Percentiles rank a stretch among this genome's conserved stretches.
Evolutionary conservation across 2,888 invertebrate genomes (phyloP).

Genomic region (Eupithecia centaureata): DNA sequence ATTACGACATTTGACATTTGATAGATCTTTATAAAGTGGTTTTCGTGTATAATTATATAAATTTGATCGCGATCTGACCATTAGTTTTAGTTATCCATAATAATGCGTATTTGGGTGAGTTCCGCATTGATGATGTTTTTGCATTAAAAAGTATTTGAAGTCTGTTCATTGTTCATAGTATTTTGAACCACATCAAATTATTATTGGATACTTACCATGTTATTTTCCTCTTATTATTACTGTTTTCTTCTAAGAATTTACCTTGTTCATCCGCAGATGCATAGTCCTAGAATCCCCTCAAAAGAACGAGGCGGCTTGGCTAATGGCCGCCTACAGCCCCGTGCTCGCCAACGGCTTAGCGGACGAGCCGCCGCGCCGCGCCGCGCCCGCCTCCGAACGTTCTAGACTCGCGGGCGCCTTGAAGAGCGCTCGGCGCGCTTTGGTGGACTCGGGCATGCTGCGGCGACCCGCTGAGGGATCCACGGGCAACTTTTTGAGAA

Average conservation of each 20-base stretch:
- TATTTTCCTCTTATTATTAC: background rate
- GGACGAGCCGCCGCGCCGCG: conserved; percentile 84
- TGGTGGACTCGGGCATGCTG: conserved; percentile 92
- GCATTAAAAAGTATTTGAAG: too few relatives aligned
- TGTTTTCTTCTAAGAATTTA: background rate
- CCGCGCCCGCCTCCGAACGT: conserved; percentile 94
- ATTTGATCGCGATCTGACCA: too few relatives aligned
- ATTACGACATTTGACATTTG: too few relatives aligned
- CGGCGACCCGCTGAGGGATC: conserved; percentile 91
- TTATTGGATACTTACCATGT: too few relatives aligned
- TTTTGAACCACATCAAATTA: too few relatives aligned
- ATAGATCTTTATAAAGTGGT: too few relatives aligned
- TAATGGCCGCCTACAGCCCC: conserved; percentile 96
- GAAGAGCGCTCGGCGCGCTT: conserved; percentile 90
- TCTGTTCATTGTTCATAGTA: too few relatives aligned
- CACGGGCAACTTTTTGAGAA: conserved; percentile 93
- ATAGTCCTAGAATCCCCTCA: conserved; percentile 96
- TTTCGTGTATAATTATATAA: too few relatives aligned
- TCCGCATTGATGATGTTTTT: too few relatives aligned
- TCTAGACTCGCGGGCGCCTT: conserved; percentile 94
- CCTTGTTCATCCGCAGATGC: conserved; percentile 83
- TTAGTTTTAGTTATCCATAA: too few relatives aligned
- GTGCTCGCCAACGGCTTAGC: conserved; percentile 92
- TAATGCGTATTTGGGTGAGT: too few relatives aligned
- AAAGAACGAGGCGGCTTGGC: conserved; percentile 95